Percentiles rank a stretch among this genome's conserved stretches.
phyloP scores from a whole-genome alignment of 37 sponge, comb jelly and placozoan genomes.

The Agelas oroides region DNA sequence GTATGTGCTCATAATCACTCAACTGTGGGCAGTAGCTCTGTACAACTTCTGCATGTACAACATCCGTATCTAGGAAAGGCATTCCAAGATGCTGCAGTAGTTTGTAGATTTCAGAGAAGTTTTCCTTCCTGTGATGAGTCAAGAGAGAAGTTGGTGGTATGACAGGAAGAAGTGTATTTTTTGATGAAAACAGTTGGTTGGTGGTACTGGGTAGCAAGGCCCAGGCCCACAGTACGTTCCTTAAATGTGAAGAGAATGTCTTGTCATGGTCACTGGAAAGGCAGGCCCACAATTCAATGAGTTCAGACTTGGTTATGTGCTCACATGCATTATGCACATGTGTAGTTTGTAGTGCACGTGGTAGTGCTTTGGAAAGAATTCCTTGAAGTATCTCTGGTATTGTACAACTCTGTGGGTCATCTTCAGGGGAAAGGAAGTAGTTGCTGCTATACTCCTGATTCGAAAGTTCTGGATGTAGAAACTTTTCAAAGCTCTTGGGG shows the following conservation, averaged over 20 bases:
- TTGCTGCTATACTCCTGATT: background rate
- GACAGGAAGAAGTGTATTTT: slow-evolving; percentile 9
- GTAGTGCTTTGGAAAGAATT: background rate
- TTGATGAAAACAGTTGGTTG: slow-evolving; percentile 28
- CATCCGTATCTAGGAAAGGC: slow-evolving; percentile 29
- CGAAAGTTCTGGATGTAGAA: slow-evolving; percentile 37
- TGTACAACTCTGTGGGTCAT: background rate
- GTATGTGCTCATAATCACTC: slow-evolving; percentile 1
- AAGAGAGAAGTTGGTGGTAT: background rate
- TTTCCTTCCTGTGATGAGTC: background rate
- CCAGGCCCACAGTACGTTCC: slow-evolving; percentile 3
- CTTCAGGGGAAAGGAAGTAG: slow-evolving; percentile 14
- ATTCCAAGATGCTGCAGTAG: slow-evolving; percentile 1
- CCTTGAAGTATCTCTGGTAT: background rate
- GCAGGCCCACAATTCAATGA: slow-evolving; percentile 28
- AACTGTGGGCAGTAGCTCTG: slow-evolving; percentile 22
- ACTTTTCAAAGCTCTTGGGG: background rate
- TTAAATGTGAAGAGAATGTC: slow-evolving; percentile 6
- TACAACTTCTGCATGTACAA: background rate
- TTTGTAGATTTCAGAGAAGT: background rate
- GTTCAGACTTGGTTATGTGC: background rate
- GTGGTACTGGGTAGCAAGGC: slow-evolving; percentile 41
- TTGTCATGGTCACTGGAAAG: slow-evolving; percentile 13
- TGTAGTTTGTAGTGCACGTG: background rate
- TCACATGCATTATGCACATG: background rate